Conservation (phyloP, 2,113 vertebrate species). For the Paedocypris sp. region DNA sequence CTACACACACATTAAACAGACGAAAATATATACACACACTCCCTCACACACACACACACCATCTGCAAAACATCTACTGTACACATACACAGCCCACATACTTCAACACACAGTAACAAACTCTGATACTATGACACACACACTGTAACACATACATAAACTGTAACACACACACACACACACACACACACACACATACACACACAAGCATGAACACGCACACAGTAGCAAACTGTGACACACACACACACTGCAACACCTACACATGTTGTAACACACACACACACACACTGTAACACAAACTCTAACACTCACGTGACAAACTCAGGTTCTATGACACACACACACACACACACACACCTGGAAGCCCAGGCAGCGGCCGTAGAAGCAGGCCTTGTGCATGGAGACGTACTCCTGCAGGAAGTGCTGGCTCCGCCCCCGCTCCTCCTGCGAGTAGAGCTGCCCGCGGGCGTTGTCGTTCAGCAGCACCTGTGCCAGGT, state of each 20-base stretch:
- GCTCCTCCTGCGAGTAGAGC: constrained; percentile 65
- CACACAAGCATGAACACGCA: too few relatives aligned
- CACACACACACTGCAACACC: too few relatives aligned
- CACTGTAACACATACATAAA: not conserved
- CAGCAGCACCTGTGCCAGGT: constrained; percentile 72
- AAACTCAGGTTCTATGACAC: constrained; percentile 41
- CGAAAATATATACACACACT: too few relatives aligned
- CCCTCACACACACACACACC: too few relatives aligned
- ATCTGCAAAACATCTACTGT: too few relatives aligned
- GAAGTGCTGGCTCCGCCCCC: constrained; percentile 56
- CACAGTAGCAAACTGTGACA: too few relatives aligned
- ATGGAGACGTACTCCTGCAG: constrained; percentile 76
- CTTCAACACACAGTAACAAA: too few relatives aligned
- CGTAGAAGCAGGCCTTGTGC: constrained; percentile 88
- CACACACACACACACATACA: too few relatives aligned
- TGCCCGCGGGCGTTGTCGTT: constrained; percentile 57
- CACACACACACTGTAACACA: not conserved
- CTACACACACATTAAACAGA: too few relatives aligned
- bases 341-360: constrained; percentile 49
- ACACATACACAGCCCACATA: too few relatives aligned
- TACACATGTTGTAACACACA: too few relatives aligned
- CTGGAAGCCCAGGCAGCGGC: constrained; percentile 86
- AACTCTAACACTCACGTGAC: constrained; percentile 38
- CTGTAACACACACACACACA: constrained; percentile 65
- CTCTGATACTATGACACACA: too few relatives aligned